phyloP scores from a whole-genome alignment of 1,140 invertebrate species.

The Eriocheir sinensis region DNA sequence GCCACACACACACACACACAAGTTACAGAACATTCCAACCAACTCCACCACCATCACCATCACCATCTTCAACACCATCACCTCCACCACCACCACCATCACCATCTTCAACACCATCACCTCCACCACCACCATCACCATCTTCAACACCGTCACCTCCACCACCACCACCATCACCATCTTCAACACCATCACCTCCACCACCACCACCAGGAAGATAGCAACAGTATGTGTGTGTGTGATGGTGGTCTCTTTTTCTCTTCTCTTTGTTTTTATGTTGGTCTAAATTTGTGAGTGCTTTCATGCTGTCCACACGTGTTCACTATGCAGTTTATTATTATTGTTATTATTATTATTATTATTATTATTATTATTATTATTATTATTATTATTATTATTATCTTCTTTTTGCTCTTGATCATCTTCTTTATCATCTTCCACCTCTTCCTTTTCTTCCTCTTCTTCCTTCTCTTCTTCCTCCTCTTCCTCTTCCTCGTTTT shows the following conservation, averaged over 20 bases:
- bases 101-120: background rate
- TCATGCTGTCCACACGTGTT: background rate
- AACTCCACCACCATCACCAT: too few species aligned
- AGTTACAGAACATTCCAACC: background rate
- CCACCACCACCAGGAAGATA: background rate
- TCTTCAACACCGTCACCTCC: background rate
- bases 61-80: too few species aligned
- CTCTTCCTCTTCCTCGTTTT: too few species aligned
- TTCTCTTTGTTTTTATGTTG: background rate
- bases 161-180: background rate
- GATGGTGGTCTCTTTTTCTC: background rate
- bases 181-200: background rate
- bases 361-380: too few species aligned
- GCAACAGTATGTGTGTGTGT: constrained; percentile 36
- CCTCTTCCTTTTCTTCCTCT: too few species aligned
- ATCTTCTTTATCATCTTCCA: too few species aligned
- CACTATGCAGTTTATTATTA: too few species aligned
- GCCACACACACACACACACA: background rate
- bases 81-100: background rate
- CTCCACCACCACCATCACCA: background rate
- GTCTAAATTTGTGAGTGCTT: background rate
- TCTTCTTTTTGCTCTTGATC: too few species aligned
- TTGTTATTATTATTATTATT: too few species aligned
- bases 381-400: too few species aligned
- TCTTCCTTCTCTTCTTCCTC: too few species aligned